Evolutionary conservation across 2,113 vertebrate genomes (phyloP), one percentile per base, ranked within the genome.

Genomic region (Mustelus asterias): DNA sequence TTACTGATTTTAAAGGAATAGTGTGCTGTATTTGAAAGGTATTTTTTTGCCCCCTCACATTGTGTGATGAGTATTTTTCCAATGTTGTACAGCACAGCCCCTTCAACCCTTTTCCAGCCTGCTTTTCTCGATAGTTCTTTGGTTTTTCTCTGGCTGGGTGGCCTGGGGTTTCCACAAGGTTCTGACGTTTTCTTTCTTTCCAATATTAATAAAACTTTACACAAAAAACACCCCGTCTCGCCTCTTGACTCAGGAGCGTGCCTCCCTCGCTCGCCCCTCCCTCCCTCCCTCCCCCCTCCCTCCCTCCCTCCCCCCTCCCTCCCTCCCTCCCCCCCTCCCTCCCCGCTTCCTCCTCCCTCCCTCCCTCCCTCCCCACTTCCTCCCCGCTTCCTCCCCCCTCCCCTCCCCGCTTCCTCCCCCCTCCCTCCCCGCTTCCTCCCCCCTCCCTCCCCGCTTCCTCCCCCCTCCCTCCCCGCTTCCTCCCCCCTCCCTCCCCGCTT

Each of bases 301-400:
- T 2, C 29, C 6, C 33, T 29, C 7, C 2, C 29, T 0, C n/a
- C 0, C 33, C 0, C 33, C 14, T 13, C 33, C 0, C 78, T 0
- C 1, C 33, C 9, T 3, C 4, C 3, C 33, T 18, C 33, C 5
- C n/a, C 33, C 78, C 29, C 16, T 0, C 13, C 29, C 29, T 16
- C 33, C 4, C 14, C 33, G 1, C 10, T 6, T 33, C 33, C 5
- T n/a, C 29, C 78, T 16, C 33, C 29, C 29, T 0, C 33, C n/a
- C 78, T 33, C 29, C 29, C 33, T n/a, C 6, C 78, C 13, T 16
- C 33, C 29, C 1, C 7, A 33, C 16, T 16, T 11, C 78, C 5
- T 3, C 33, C 78, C n/a, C 14, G 0, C 78, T 11, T n/a, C 14
- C 5, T 8, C 29, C 7, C 18, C 78, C 6, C 78, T 4, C 7